These are phyloP conservation scores for Mamestra configurata DNA, from an alignment of 1,140 invertebrate species.

Conservation along the genomic window DNA sequence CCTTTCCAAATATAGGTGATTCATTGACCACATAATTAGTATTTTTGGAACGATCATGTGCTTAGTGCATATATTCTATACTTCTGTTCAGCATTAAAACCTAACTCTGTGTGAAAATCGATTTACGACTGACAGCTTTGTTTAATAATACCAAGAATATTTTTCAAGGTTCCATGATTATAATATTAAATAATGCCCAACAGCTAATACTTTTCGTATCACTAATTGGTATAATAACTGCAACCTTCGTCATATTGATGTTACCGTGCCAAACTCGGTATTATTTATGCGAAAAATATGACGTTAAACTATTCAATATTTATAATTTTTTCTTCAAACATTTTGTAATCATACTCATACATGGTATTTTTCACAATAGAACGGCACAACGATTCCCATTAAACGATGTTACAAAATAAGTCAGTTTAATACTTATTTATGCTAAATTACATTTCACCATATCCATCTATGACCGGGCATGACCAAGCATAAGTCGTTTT, in stretches of 20 bases:
- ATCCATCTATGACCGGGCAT: constrained; percentile 5
- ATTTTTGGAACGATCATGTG: too few relatives aligned
- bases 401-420: neutral
- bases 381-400: neutral
- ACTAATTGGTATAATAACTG: constrained; percentile 5
- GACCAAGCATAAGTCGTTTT: constrained; percentile 28
- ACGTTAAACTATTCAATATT: constrained; percentile 6
- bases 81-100: too few relatives aligned
- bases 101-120: too few relatives aligned
- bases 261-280: constrained; percentile 12
- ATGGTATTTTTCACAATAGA: neutral
- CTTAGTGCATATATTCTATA: too few relatives aligned
- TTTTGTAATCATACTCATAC: neutral
- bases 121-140: too few relatives aligned
- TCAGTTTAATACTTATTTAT: constrained; percentile 25
- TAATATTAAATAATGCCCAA: constrained; percentile 11
- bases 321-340: constrained; percentile 11
- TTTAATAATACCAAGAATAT: neutral
- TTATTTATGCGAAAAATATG: constrained; percentile 14
- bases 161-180: neutral
- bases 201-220: neutral
- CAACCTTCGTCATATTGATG: constrained; percentile 8
- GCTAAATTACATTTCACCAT: constrained; percentile 11
- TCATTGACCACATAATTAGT: too few relatives aligned
- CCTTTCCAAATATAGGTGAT: too few relatives aligned